phyloP scores from a whole-genome alignment of 2,888 invertebrate genomes.

The Cryptophagus acutangulus region DNA sequence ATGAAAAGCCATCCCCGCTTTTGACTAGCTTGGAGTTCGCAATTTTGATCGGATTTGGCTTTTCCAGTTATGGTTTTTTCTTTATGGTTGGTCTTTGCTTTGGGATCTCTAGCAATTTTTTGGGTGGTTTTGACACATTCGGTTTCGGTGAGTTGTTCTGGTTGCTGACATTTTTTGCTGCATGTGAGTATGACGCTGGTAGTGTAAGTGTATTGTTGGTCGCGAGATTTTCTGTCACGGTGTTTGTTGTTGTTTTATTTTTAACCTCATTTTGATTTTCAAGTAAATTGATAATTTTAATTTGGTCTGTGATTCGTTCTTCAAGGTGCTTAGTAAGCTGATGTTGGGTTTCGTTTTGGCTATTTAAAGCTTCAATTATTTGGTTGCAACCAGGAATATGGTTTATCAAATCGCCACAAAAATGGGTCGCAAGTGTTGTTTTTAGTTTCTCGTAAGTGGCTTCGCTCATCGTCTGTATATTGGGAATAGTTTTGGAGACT shows the following conservation, averaged over 20 bases:
- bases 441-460: conserved; percentile 1
- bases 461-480: conserved; percentile 1
- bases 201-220: neutral
- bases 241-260: neutral
- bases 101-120: neutral
- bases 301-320: neutral
- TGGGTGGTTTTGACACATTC: too few species aligned
- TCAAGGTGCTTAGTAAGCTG: neutral
- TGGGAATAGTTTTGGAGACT: conserved; percentile 1
- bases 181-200: neutral
- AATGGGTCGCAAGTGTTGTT: neutral
- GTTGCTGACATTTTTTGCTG: neutral
- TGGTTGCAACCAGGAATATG: neutral
- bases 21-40: conserved; percentile 1
- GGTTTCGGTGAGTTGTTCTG: too few species aligned
- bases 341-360: neutral
- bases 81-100: neutral
- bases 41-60: neutral
- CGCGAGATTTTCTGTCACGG: neutral
- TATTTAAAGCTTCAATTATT: neutral
- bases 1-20: conserved; percentile 1
- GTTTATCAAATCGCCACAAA: neutral
- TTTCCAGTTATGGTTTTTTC: neutral
- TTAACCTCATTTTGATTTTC: neutral
- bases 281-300: neutral